Base-by-base conservation (phyloP, 2,888 invertebrate genomes). In the Idaea aversata region DNA sequence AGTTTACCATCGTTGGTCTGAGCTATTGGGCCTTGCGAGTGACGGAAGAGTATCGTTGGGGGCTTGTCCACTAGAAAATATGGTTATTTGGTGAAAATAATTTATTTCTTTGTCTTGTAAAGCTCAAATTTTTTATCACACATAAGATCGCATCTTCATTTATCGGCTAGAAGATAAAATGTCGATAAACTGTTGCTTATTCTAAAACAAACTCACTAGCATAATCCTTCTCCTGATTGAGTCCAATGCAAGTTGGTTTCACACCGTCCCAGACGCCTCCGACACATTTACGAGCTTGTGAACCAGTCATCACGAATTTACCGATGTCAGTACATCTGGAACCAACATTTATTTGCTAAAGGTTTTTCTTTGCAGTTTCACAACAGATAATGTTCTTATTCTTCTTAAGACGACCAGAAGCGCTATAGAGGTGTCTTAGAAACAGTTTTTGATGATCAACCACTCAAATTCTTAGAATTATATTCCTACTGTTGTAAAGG, bases 181-280 rank as follows among this genome's bases (percentile, higher is more conserved):
- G 7, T 57, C 3, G 1, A 15, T 47, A 47, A 47, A n/a, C 58
- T 58, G 3, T 58, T n/a, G n/a, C 36, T 47, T 47, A 35, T 13
- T n/a, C 5, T 7, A 36, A 4, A 13, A 15, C 36, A 16, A 3
- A 93, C 95, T 92, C 88, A 96, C 96, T 95, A 15, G 97, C 97
- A 84, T 97, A 97, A 80, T 97, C 97, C 75, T 97, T 96, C 81
- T 97, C 96, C 82, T 97, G 97, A 79, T 97, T 97, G 0, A 97
- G 93, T 0, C 97, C 97, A 74, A 95, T 95, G 82, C 97, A 97
- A 0, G 95, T 93, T 0, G 97, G 97, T 77, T 95, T 96, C 5
- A 94, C 93, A 1, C 97, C 97, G 63, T 96, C 96, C 97, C 97
- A 97, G 60, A 95, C 94, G 0, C 97, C 97, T 59, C 96, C 95